phyloP scores from a whole-genome alignment of 2,113 vertebrate genomes.

The Cygnus atratus region DNA sequence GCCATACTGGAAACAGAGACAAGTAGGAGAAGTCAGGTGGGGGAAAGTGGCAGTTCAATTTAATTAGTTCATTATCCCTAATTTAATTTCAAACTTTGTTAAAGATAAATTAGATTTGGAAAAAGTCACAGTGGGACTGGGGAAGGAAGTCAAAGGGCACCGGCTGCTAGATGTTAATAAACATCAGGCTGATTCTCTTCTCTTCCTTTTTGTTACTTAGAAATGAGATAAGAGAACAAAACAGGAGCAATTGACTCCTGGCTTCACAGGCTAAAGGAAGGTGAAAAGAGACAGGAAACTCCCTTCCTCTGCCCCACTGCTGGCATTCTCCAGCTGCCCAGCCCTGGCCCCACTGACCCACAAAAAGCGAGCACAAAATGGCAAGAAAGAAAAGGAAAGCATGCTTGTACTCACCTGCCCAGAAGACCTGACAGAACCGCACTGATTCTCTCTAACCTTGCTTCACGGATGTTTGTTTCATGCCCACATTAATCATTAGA shows the following conservation, averaged over 20 bases:
- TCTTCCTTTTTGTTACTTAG: neutral
- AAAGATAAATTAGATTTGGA: constrained; percentile 55
- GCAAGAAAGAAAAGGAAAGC: neutral
- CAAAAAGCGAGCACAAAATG: neutral
- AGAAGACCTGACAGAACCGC: neutral
- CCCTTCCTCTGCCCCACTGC: neutral
- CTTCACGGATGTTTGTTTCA: fast-evolving
- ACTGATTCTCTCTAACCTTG: neutral
- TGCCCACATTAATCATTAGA: neutral
- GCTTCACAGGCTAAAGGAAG: neutral
- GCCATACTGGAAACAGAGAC: constrained; percentile 44
- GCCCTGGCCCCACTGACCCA: neutral
- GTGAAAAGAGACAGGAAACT: neutral
- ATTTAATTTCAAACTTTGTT: constrained; percentile 71
- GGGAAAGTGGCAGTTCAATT: constrained; percentile 42
- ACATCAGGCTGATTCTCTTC: neutral
- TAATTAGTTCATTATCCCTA: constrained; percentile 73
- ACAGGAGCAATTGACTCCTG: neutral
- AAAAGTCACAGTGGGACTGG: constrained; percentile 33
- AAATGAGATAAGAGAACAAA: neutral
- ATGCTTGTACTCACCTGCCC: neutral
- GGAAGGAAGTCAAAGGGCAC: constrained; percentile 53
- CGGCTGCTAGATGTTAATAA: constrained; percentile 1
- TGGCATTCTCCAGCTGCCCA: constrained; percentile 10
- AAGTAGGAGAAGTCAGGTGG: constrained; percentile 30